Evolutionary conservation across 2,797 vertebrate species (phyloP).

Genomic region (Antennarius maculatus): DNA sequence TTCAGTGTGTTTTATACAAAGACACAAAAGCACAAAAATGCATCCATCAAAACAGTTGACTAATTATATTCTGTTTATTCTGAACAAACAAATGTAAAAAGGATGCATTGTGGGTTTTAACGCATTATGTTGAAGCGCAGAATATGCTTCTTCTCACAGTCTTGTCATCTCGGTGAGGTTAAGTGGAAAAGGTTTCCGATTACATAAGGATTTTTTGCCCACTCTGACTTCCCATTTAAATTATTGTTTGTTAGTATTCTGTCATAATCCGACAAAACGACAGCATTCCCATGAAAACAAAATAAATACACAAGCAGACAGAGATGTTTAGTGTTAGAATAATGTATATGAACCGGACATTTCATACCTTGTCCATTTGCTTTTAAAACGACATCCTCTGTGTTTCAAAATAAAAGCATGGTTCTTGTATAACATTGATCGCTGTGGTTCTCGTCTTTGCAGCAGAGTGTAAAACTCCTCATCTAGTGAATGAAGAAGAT

Average conservation of each 20-base stretch:
- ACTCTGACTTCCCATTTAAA: background rate
- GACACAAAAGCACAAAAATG: background rate
- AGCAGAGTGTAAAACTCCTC: no score
- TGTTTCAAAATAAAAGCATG: no score
- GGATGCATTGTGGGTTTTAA: background rate
- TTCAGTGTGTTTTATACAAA: background rate
- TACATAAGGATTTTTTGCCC: background rate
- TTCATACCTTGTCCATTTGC: no score
- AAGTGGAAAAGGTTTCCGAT: constrained; percentile 8
- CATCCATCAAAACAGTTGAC: background rate
- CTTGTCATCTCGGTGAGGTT: background rate
- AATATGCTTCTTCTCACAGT: constrained; percentile 1
- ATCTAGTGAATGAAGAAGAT: no score
- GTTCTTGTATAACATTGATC: no score
- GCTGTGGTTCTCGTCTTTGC: no score
- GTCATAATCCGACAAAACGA: background rate
- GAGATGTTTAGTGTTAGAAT: no score
- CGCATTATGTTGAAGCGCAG: background rate
- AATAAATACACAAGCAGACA: background rate
- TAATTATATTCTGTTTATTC: background rate
- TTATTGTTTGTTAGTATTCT: background rate
- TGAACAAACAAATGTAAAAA: background rate
- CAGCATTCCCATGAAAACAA: background rate
- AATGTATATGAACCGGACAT: no score
- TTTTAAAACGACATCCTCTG: no score